Evolutionary conservation across 2,888 invertebrate species (phyloP), one percentile per base, ranked within the genome.

Genomic region (Drosophila infuscata): DNA sequence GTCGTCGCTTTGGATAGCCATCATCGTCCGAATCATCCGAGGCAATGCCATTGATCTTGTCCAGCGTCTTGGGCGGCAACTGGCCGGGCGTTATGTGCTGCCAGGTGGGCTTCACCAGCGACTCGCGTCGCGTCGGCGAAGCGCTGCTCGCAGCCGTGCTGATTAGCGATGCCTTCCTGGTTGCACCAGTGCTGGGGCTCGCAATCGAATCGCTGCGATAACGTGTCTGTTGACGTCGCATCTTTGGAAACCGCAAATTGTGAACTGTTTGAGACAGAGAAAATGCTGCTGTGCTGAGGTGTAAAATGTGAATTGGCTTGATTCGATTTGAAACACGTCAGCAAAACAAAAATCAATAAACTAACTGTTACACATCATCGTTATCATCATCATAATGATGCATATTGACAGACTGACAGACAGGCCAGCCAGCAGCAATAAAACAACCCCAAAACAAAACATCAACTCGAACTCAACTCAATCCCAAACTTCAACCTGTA

Each of bases 51-150:
- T 92, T 93, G 69, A 92, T 91, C 77, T 92, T 92, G 75, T 92
- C 92, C 75, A 93, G 80, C 17, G 92, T 92, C 64, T 92, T 92
- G 3, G 92, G 86, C 17, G 93, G 91, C 70, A 93, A 77, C 76
- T 93, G 93, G 35, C 93, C 93, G 0, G 93, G 93, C 3, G 91
- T 92, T 36, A 93, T 93, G 76, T 93, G 92, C 83, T 93, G 93
- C 93, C 93, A 93, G 41, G 93, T 93, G 49, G 93, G 93, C 70
- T 93, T 93, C 30, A 93, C 93, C 69, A 93, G 70, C 0, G 93
- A 93, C 52, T 93, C 93, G 15, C 93, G 91, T 0, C 93, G 88
- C 67, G 88, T 69, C 66, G 83, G 74, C 70, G 88, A 73, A 2
- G 80, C 79, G 72, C 35, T 74, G 73, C 70, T 76, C 33, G 63